Evolutionary conservation across 2,113 vertebrate species (phyloP).

Genomic region (Semnornis frantzii): DNA sequence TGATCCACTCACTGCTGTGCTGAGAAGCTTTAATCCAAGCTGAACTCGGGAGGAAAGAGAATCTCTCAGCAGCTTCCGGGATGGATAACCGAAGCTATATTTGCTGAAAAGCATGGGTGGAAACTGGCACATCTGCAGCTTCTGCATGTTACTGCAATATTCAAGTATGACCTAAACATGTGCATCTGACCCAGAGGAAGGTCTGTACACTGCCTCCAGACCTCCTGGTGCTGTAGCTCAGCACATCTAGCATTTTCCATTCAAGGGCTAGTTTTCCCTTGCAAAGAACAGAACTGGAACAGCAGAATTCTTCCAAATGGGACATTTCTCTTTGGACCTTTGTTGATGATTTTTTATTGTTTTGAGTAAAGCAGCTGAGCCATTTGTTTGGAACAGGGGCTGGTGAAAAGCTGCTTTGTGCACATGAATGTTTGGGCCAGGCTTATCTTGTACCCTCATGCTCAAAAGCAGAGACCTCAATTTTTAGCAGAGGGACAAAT

Average conservation of each 20-base stretch:
- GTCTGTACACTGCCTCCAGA: not conserved
- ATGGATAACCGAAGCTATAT: not conserved
- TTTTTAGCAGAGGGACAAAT: not conserved
- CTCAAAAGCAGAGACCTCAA: not conserved
- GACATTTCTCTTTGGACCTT: not conserved
- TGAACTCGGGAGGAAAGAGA: not conserved
- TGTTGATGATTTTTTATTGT: not conserved
- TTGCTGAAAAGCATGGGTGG: not conserved
- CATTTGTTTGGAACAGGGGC: not conserved
- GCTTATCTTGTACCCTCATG: not conserved
- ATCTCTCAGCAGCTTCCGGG: not conserved
- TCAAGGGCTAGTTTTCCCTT: not conserved
- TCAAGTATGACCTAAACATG: not conserved
- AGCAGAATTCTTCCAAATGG: not conserved
- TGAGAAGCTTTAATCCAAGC: not conserved
- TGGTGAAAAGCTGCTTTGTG: not conserved
- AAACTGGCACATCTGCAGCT: not conserved
- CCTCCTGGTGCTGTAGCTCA: not conserved
- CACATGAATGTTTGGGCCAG: not conserved
- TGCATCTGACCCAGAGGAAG: not conserved
- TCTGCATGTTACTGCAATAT: not conserved
- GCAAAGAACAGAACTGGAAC: not conserved
- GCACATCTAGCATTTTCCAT: not conserved
- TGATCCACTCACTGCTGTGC: not conserved
- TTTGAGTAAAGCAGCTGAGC: not conserved